These are phyloP conservation scores for Willowsia nigromaculata DNA, from an alignment of 2,888 invertebrate genomes.

Conservation along the genomic window DNA sequence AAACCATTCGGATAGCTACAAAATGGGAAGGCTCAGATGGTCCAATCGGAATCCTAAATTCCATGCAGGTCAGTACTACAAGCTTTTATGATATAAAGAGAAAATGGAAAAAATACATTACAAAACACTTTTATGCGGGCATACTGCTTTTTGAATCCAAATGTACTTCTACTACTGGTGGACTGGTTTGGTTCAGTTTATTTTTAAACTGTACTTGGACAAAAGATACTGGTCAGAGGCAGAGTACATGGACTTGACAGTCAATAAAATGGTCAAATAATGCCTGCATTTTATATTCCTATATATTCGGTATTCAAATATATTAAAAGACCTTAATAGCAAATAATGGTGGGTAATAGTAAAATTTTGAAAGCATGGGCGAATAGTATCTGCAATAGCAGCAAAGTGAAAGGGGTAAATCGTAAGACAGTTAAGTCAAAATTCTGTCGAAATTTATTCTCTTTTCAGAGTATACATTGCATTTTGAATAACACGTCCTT, in stretches of 20 bases:
- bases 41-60: constrained; percentile 84
- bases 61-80: constrained; percentile 82
- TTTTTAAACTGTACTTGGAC: too few relatives aligned
- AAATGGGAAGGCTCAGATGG: constrained; percentile 92
- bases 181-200: too few relatives aligned
- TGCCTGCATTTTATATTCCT: too few relatives aligned
- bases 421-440: neutral
- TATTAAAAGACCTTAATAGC: too few relatives aligned
- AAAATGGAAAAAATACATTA: neutral
- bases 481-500: neutral
- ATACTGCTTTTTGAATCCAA: too few relatives aligned
- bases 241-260: too few relatives aligned
- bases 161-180: too few relatives aligned
- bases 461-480: neutral
- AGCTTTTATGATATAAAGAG: neutral
- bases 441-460: neutral
- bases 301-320: too few relatives aligned
- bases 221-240: too few relatives aligned
- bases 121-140: neutral
- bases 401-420: neutral
- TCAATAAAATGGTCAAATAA: too few relatives aligned
- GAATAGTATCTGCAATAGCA: neutral
- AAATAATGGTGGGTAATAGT: too few relatives aligned
- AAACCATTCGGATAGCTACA: constrained; percentile 96
- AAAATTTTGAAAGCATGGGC: too few relatives aligned